Evolutionary conservation across 2,888 invertebrate genomes (phyloP).

Genomic region (Pollenia labialis): DNA sequence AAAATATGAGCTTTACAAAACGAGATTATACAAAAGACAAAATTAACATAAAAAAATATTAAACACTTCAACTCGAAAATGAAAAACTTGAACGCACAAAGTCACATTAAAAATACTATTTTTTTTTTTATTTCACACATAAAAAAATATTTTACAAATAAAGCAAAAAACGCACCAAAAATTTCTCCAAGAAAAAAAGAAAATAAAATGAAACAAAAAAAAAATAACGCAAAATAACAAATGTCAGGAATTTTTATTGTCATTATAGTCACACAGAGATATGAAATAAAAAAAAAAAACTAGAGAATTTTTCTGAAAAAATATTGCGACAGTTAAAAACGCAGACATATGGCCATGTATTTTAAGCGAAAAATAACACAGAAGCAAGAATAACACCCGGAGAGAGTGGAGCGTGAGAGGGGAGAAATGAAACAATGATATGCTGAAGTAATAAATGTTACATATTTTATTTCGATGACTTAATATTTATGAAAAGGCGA

Average conservation of each 20-base stretch:
- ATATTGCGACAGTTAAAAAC: conserved; percentile 57
- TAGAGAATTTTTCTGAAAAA: conserved; percentile 6
- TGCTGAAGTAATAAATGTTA: conserved; percentile 41
- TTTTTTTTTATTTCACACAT: background rate
- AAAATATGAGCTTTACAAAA: conserved; percentile 32
- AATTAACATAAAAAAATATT: conserved; percentile 64
- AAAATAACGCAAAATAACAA: conserved; percentile 46
- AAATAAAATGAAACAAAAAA: background rate
- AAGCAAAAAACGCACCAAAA: conserved; percentile 18
- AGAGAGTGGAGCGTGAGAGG: background rate
- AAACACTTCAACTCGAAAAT: conserved; percentile 56
- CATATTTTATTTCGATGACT: conserved; percentile 56
- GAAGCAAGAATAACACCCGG: background rate
- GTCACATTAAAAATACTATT: background rate
- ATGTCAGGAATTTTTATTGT: conserved; percentile 69
- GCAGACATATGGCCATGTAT: conserved; percentile 42
- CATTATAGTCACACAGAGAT: conserved; percentile 35
- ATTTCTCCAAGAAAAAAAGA: conserved; percentile 5
- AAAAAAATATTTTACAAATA: conserved; percentile 48
- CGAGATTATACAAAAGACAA: conserved; percentile 11
- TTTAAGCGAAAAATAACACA: conserved; percentile 4
- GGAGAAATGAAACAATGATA: conserved; percentile 3
- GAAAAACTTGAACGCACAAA: background rate
- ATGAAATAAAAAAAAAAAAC: background rate
- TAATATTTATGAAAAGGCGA: conserved; percentile 51